Conservation (phyloP, 2,888 invertebrate genomes). For the Synergus gifuensis region DNA sequence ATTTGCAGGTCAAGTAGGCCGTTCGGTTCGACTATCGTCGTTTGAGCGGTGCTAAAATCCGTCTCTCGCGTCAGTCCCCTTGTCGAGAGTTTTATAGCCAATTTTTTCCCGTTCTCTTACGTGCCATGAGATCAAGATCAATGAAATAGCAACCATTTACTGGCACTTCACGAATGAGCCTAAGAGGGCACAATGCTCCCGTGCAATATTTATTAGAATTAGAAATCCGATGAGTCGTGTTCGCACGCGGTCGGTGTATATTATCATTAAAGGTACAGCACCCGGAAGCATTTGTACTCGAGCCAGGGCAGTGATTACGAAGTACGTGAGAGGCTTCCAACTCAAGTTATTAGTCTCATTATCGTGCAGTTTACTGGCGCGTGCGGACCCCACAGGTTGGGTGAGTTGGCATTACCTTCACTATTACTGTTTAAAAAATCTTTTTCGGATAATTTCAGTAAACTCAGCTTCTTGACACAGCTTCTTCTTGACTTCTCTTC, state of each 20-base stretch:
- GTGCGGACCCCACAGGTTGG: slow-evolving; percentile 20
- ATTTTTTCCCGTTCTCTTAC: not conserved
- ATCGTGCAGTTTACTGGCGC: slow-evolving; percentile 54
- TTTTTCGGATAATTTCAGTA: not conserved
- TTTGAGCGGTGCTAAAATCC: slow-evolving; percentile 13
- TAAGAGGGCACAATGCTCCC: slow-evolving; percentile 58
- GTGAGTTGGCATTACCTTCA: slow-evolving; percentile 22
- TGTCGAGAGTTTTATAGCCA: slow-evolving; percentile 8
- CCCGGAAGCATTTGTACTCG: slow-evolving; percentile 68
- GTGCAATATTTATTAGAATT: slow-evolving; percentile 72
- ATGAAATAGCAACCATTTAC: slow-evolving; percentile 55
- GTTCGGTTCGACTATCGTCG: not conserved
- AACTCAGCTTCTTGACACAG: not conserved
- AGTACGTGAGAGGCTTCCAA: slow-evolving; percentile 70
- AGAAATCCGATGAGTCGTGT: slow-evolving; percentile 69
- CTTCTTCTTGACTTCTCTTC: not conserved
- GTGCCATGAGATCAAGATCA: slow-evolving; percentile 25
- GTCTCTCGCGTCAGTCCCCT: not conserved
- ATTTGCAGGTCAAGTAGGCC: not conserved
- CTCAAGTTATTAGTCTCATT: slow-evolving; percentile 70
- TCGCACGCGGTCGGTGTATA: slow-evolving; percentile 65
- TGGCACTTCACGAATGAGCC: slow-evolving; percentile 56
- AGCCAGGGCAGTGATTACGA: slow-evolving; percentile 63
- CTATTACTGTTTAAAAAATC: slow-evolving; percentile 26
- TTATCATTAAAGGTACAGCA: slow-evolving; percentile 70